A percentile compares a stretch with the other conserved stretches of the same genome.
These are phyloP conservation scores for Schizotus pectinicornis DNA, from an alignment of 2,888 invertebrate species.

Conservation along the genomic window DNA sequence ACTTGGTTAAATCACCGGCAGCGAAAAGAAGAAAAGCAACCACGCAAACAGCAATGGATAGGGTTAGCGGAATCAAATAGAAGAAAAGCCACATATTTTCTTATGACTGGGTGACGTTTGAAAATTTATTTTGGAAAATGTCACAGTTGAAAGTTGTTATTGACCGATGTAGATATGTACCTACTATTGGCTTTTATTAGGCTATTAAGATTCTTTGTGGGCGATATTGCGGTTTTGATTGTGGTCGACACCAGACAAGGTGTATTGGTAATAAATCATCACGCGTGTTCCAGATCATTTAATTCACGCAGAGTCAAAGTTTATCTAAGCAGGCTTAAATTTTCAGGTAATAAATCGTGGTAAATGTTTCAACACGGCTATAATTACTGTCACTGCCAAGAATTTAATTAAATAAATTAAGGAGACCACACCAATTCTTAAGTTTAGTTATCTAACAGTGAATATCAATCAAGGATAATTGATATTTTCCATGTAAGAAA, in stretches of 20 bases:
- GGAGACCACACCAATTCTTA: conserved; percentile 14
- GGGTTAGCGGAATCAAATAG: conserved; percentile 39
- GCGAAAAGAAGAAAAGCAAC: conserved; percentile 46
- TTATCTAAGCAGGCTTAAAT: conserved; percentile 8
- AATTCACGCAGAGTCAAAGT: conserved; percentile 18
- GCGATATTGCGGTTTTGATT: too few species aligned
- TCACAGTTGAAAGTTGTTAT: too few species aligned
- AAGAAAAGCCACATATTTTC: conserved; percentile 21
- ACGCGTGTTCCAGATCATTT: conserved; percentile 14
- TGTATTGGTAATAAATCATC: background rate
- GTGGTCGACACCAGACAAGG: too few species aligned
- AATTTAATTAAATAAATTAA: conserved; percentile 18
- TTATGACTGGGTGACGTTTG: too few species aligned
- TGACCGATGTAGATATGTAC: too few species aligned
- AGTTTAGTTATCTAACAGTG: too few species aligned
- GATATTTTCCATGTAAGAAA: too few species aligned
- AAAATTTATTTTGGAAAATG: too few species aligned
- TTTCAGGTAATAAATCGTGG: conserved; percentile 18
- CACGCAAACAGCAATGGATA: conserved; percentile 45
- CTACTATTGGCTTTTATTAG: background rate
- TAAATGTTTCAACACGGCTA: background rate
- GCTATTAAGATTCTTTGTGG: background rate
- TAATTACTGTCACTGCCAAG: conserved; percentile 2
- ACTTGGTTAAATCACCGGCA: conserved; percentile 43
- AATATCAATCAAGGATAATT: too few species aligned